These are phyloP conservation scores for Oncopeltus fasciatus DNA, from an alignment of 1,140 invertebrate species.

Conservation along the genomic window DNA sequence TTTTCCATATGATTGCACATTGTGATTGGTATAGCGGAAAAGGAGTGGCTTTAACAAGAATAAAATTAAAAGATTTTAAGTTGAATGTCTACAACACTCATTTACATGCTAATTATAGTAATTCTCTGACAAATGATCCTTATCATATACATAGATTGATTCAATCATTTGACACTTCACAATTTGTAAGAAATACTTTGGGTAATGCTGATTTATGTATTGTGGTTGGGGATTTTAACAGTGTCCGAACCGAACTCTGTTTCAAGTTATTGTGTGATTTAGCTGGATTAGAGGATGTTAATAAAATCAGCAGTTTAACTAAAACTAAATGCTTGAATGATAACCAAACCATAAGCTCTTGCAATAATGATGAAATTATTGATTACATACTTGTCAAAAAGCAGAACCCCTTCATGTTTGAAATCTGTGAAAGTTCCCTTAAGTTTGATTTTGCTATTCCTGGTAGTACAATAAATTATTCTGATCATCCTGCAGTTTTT, in stretches of 20 bases:
- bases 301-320: too few species aligned
- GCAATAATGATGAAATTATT: neutral
- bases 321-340: neutral
- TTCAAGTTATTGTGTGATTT: too few species aligned
- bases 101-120: constrained; percentile 89
- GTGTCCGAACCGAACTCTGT: constrained; percentile 48
- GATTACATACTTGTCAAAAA: constrained; percentile 1
- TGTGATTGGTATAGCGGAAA: constrained; percentile 98
- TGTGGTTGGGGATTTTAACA: constrained; percentile 85
- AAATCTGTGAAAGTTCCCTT: too few species aligned
- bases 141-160: constrained; percentile 78
- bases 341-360: neutral
- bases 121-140: constrained; percentile 60
- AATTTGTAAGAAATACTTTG: constrained; percentile 78
- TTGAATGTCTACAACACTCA: constrained; percentile 84
- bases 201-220: constrained; percentile 63
- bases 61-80: constrained; percentile 47
- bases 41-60: constrained; percentile 74
- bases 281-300: too few species aligned
- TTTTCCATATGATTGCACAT: constrained; percentile 89
- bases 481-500: too few species aligned
- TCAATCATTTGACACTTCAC: constrained; percentile 86
- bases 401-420: too few species aligned
- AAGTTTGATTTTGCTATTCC: too few species aligned
- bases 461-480: too few species aligned